phyloP scores from a whole-genome alignment of 2,797 vertebrate species.

The Hemitrygon akajei region DNA sequence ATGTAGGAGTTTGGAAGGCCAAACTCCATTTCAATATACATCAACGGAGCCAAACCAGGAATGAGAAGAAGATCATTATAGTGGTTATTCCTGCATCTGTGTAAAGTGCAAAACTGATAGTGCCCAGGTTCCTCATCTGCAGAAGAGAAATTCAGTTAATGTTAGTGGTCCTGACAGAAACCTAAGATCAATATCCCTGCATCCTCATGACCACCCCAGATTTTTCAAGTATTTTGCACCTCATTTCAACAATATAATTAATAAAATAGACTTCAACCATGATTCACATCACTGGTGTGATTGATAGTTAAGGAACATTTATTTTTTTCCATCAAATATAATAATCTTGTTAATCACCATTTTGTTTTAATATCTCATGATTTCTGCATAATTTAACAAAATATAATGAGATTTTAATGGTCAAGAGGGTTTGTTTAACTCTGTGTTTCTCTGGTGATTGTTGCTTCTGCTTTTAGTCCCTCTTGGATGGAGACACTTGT shows the following conservation, averaged over 20 bases:
- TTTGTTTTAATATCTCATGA: conserved; percentile 35
- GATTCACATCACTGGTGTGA: conserved; percentile 19
- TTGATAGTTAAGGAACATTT: conserved; percentile 33
- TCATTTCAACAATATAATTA: conserved; percentile 5
- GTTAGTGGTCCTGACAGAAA: not conserved
- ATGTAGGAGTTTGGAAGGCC: not conserved
- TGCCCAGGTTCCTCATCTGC: not conserved
- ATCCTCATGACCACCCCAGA: not conserved
- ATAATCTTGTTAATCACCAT: conserved; percentile 33
- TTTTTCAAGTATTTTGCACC: not conserved
- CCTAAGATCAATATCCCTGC: not conserved
- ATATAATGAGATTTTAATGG: conserved; percentile 33
- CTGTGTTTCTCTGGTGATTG: conserved; percentile 2
- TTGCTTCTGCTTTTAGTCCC: conserved; percentile 4
- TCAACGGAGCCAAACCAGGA: not conserved
- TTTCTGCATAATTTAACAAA: conserved; percentile 37
- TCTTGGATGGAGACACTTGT: not conserved
- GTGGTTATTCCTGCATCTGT: not conserved
- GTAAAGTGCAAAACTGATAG: not conserved
- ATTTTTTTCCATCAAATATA: conserved; percentile 36
- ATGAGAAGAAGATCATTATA: not conserved
- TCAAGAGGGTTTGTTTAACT: conserved; percentile 5
- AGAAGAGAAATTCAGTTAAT: not conserved
- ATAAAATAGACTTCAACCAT: not conserved
- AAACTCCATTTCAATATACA: not conserved